Evolutionary conservation across 2,113 vertebrate species (phyloP).

Genomic region (Elanoides forficatus): DNA sequence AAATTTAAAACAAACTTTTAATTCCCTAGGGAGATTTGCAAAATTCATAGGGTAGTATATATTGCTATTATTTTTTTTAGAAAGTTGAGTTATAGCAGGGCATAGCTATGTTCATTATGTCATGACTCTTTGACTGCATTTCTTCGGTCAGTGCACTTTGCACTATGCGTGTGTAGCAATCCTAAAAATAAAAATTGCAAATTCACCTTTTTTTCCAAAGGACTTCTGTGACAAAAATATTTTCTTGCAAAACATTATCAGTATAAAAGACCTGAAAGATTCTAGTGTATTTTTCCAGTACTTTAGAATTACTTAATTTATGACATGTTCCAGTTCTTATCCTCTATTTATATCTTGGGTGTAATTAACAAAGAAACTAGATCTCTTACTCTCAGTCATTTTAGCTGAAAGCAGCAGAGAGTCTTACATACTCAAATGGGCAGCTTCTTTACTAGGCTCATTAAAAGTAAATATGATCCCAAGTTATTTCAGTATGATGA

Average conservation of each 20-base stretch:
- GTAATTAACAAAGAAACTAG: not conserved
- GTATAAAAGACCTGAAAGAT: not conserved
- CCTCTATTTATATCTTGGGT: not conserved
- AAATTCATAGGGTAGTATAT: not conserved
- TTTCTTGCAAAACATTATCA: not conserved
- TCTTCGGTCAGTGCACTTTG: not conserved
- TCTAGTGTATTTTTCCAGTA: not conserved
- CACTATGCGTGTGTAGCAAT: not conserved
- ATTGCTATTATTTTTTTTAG: not conserved
- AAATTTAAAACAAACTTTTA: not conserved
- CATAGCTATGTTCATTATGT: not conserved
- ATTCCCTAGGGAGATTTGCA: not conserved
- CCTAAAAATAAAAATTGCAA: not conserved
- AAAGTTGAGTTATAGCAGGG: not conserved
- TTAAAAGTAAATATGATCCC: not conserved
- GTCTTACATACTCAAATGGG: not conserved
- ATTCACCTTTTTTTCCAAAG: not conserved
- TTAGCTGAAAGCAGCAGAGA: not conserved
- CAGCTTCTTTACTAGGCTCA: not conserved
- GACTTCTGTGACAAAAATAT: not conserved
- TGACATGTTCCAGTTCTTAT: not conserved
- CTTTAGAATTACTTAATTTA: not conserved
- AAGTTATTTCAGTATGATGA: not conserved
- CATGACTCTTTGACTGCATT: not conserved
- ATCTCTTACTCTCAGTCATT: not conserved